A percentile compares a stretch with the other conserved stretches of the same genome.
These are phyloP conservation scores for Dendronephthya gigantea DNA, from an alignment of 64 coral and sea anemone species.

Conservation along the genomic window DNA sequence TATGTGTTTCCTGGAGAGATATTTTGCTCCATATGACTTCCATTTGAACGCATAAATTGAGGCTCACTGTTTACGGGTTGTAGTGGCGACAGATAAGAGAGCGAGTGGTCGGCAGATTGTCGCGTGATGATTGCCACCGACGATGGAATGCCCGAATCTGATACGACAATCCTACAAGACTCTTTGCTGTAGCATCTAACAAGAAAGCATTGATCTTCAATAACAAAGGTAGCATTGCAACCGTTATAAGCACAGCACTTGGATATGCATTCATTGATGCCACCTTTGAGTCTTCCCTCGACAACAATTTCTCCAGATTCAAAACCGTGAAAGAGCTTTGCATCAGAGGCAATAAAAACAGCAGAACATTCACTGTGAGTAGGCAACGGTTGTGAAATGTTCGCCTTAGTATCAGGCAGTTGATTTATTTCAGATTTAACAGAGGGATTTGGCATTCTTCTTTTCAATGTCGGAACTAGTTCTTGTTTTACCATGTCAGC, in stretches of 20 bases:
- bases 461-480: background rate
- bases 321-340: background rate
- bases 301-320: background rate
- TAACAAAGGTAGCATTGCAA: background rate
- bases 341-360: background rate
- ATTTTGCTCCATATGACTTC: background rate
- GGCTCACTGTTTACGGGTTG: background rate
- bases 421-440: background rate
- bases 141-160: background rate
- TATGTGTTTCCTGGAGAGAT: background rate
- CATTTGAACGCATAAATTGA: background rate
- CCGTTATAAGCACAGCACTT: background rate
- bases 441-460: background rate
- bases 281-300: background rate
- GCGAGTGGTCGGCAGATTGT: background rate
- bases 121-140: background rate
- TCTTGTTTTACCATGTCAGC: slow-evolving; percentile 31
- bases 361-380: background rate
- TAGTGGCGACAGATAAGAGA: background rate
- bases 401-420: background rate
- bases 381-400: background rate
- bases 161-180: background rate
- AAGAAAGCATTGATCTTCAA: background rate
- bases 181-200: slow-evolving; percentile 4
- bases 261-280: background rate